Evolutionary conservation across 2,888 invertebrate species (phyloP), one percentile per base, ranked within the genome.

Genomic region (Nebria brevicollis): DNA sequence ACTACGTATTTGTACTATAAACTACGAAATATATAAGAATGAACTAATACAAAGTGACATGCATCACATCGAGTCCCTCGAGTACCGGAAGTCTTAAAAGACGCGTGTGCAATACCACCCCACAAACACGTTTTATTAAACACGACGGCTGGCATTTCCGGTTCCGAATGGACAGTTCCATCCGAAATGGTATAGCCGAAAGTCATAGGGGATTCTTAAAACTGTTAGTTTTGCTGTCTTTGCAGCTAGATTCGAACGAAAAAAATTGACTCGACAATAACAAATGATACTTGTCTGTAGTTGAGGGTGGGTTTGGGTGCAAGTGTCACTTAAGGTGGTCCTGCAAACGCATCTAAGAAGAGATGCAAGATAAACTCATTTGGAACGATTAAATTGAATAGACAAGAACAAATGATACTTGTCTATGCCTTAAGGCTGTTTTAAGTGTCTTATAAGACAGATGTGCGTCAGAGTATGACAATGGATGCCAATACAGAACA

Each of bases 21-120:
- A 8, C 43, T 54, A 54, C 54, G 54, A 54, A 54, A 54, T 11
- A 54, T 54, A 13, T 13, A 8, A 7, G 54, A 54, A 54, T 54
- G 54, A 8, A 54, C 54, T 11, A 54, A 54, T 8, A 54, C 2
- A 8, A 54, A 11, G 54, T 54, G 54, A 54, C 54, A 54, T 54
- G 54, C 54, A 54, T 54, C 54, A 54, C 54, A 54, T 13, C 54
- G 13, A 54, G 54, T 54, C 54, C 54, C 54, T 54, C 13, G 54
- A 54, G 54, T 54, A 54, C 54, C 54, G 54, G 54, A 54, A 54
- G 54, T 54, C 54, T 54, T 54, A 54, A 54, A 54, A 54, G 54
- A 1, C 54, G 54, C 54, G 54, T 54, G 13, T 54, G 13, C 11
- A 54, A 54, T 13, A 34, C 34, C 34, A 34, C 54, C 54, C 54